phyloP scores from a whole-genome alignment of 2,888 invertebrate genomes.

The Euplexia lucipara region DNA sequence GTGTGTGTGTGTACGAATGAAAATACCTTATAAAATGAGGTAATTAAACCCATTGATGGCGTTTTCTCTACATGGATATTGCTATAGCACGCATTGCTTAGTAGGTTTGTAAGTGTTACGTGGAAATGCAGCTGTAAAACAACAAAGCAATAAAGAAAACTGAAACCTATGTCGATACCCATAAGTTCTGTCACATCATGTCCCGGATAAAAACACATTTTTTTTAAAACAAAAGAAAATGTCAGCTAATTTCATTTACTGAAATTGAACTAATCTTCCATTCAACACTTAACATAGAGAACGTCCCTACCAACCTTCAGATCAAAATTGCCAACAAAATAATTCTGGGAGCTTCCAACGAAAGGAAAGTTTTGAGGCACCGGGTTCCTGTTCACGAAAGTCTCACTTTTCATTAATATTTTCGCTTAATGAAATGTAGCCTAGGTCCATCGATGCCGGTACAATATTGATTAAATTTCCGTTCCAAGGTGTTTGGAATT shows the following conservation, averaged over 20 bases:
- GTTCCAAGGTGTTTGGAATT: slow-evolving; percentile 33
- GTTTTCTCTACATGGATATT: no score
- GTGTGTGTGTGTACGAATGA: no score
- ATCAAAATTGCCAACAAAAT: slow-evolving; percentile 30
- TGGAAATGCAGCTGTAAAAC: slow-evolving; percentile 9
- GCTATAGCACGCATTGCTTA: not conserved
- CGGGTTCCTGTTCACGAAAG: slow-evolving; percentile 21
- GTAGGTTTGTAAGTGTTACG: not conserved
- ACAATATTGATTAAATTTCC: slow-evolving; percentile 54
- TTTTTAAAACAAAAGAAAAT: slow-evolving; percentile 15
- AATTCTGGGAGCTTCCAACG: slow-evolving; percentile 25
- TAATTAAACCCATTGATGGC: no score
- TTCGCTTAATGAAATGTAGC: slow-evolving; percentile 27
- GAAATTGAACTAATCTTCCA: slow-evolving; percentile 36
- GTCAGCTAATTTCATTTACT: slow-evolving; percentile 2
- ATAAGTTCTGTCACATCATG: no score
- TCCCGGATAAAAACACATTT: no score
- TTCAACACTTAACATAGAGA: slow-evolving; percentile 33
- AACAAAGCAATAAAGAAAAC: no score
- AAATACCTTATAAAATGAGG: no score
- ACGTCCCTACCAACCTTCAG: no score
- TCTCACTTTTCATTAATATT: slow-evolving; percentile 33
- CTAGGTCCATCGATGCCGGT: slow-evolving; percentile 24
- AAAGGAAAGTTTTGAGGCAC: slow-evolving; percentile 22
- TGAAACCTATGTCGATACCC: no score